phyloP scores from a whole-genome alignment of 2,888 invertebrate genomes.

The Melitaea athalia region DNA sequence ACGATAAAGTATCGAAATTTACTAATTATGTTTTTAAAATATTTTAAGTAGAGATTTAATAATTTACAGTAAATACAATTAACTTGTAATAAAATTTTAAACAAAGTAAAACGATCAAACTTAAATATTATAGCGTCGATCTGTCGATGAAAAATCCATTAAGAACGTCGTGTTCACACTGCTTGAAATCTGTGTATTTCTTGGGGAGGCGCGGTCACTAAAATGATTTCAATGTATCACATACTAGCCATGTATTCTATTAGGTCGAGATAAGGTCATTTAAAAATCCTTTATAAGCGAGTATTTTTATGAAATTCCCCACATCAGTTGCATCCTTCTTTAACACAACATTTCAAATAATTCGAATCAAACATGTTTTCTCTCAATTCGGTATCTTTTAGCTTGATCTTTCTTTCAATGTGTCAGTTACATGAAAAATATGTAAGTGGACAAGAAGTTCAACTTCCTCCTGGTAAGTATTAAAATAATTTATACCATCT shows the following conservation, averaged over 20 bases:
- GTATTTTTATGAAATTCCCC: slow-evolving; percentile 17
- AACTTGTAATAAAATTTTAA: too few species aligned
- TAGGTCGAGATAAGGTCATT: slow-evolving; percentile 27
- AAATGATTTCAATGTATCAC: slow-evolving; percentile 56
- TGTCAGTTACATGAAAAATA: slow-evolving; percentile 54
- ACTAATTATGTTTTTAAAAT: too few species aligned
- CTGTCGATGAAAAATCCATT: slow-evolving; percentile 34
- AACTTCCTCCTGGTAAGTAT: slow-evolving; percentile 61
- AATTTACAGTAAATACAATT: too few species aligned
- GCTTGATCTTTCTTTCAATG: slow-evolving; percentile 49
- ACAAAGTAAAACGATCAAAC: not conserved
- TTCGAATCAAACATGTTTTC: slow-evolving; percentile 46
- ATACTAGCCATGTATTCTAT: slow-evolving; percentile 37
- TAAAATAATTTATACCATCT: not conserved
- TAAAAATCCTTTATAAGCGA: slow-evolving; percentile 41
- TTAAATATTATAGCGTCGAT: slow-evolving; percentile 6
- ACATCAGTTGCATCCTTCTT: slow-evolving; percentile 22
- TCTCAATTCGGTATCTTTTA: slow-evolving; percentile 43
- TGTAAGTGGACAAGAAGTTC: slow-evolving; percentile 62
- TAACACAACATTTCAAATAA: slow-evolving; percentile 3
- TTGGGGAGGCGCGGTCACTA: slow-evolving; percentile 49
- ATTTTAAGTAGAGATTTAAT: too few species aligned
- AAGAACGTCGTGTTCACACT: slow-evolving; percentile 41
- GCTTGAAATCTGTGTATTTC: slow-evolving; percentile 45
- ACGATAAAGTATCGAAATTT: too few species aligned